Percentiles rank a stretch among this genome's conserved stretches.
phyloP scores from a whole-genome alignment of 2,113 vertebrate species.

The Stegostoma tigrinum region DNA sequence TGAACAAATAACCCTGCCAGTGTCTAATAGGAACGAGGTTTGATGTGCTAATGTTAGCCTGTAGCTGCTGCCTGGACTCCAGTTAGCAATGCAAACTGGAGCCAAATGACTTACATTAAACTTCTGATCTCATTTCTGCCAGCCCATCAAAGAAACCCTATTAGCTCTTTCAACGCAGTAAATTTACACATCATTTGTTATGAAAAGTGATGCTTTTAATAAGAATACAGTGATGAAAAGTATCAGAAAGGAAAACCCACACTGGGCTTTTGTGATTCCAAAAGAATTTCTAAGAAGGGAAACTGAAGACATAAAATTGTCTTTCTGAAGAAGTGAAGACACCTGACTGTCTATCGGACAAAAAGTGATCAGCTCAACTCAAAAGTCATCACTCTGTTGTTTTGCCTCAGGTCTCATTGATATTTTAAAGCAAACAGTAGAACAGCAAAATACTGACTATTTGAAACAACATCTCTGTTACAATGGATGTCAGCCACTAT shows the following conservation, averaged over 20 bases:
- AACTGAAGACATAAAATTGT: not conserved
- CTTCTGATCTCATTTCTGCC: not conserved
- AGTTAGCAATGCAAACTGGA: not conserved
- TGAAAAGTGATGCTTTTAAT: not conserved
- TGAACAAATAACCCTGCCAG: not conserved
- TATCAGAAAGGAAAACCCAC: not conserved
- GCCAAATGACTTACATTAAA: not conserved
- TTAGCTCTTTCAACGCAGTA: slow-evolving; percentile 11
- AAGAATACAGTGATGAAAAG: not conserved
- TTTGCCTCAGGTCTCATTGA: not conserved
- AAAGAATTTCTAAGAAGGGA: not conserved
- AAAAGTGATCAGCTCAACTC: not conserved
- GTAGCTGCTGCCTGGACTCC: not conserved
- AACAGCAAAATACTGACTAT: not conserved
- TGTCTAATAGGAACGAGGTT: slow-evolving; percentile 6
- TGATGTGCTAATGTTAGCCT: not conserved
- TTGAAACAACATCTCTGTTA: not conserved
- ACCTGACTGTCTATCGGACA: not conserved
- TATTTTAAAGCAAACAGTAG: not conserved
- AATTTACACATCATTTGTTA: not conserved
- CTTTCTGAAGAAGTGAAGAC: too few species aligned
- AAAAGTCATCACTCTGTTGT: not conserved
- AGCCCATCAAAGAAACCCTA: slow-evolving; percentile 8
- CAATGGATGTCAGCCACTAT: not conserved
- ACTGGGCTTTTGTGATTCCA: not conserved